These are phyloP conservation scores for Anarhynchus alexandrinus DNA, from an alignment of 2,113 vertebrate genomes.

Conservation along the genomic window DNA sequence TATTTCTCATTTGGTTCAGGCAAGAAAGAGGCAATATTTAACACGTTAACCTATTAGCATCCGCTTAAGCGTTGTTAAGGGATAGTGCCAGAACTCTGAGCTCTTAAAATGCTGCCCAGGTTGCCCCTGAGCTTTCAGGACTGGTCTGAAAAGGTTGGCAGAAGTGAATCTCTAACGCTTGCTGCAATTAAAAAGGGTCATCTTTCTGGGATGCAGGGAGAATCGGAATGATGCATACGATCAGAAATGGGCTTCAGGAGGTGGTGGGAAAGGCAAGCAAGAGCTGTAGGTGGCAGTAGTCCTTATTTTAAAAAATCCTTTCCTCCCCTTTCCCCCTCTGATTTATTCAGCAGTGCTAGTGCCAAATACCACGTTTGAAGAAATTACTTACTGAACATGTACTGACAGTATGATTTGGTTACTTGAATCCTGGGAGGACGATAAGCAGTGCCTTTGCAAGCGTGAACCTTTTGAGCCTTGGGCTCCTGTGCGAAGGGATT, in stretches of 20 bases:
- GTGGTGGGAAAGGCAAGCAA: neutral
- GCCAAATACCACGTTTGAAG: neutral
- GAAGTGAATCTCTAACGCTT: neutral
- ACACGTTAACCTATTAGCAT: slow-evolving; percentile 19
- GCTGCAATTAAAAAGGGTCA: neutral
- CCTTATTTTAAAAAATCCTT: neutral
- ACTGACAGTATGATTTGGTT: neutral
- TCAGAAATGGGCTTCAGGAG: neutral
- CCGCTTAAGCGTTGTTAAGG: neutral
- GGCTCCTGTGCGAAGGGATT: neutral
- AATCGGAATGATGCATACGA: neutral
- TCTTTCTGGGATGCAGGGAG: neutral
- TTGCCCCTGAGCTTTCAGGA: neutral
- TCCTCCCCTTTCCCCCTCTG: neutral
- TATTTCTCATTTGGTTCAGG: slow-evolving; percentile 1
- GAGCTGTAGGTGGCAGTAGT: neutral
- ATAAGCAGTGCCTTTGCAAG: neutral
- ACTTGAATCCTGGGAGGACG: neutral
- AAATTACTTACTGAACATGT: neutral
- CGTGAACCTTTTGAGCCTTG: neutral
- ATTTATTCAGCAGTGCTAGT: neutral
- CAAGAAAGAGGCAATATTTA: slow-evolving; percentile 19
- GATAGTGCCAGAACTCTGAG: neutral
- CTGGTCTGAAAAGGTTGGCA: neutral
- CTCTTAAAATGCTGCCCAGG: slow-evolving; percentile 18